Evolutionary conservation across 2,113 vertebrate species (phyloP).

Genomic region (Microcebus ravelobensis): DNA sequence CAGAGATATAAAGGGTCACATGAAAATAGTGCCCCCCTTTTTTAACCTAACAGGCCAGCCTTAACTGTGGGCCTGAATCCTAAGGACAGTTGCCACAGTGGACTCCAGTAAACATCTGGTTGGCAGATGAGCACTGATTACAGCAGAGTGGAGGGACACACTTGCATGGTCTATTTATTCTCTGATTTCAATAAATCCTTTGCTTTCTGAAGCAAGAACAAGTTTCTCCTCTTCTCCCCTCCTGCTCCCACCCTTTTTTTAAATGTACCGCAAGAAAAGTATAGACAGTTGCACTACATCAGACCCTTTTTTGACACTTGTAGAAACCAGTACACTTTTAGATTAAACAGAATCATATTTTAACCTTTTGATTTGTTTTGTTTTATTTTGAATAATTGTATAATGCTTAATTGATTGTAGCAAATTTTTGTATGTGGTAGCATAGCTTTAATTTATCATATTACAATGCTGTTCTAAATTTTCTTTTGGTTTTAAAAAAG

Average conservation of each 20-base stretch:
- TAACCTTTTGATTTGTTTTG: conserved; percentile 50
- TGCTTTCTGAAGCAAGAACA: conserved; percentile 54
- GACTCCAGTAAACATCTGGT: neutral
- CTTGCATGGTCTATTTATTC: neutral
- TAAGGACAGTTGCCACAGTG: conserved; percentile 1
- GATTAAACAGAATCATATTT: conserved; percentile 65
- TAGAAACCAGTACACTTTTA: conserved; percentile 66
- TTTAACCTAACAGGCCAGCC: conserved; percentile 31
- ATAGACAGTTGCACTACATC: conserved; percentile 78
- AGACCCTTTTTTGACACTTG: conserved; percentile 74
- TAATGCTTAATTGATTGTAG: conserved; percentile 78
- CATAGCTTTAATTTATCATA: conserved; percentile 82
- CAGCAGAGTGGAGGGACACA: neutral
- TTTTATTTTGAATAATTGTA: conserved; percentile 64
- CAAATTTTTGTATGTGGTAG: conserved; percentile 80
- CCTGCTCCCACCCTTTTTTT: neutral
- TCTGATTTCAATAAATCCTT: neutral
- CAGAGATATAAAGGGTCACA: neutral
- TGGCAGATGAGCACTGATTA: neutral
- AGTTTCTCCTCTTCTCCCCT: neutral
- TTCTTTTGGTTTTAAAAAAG: conserved; percentile 72
- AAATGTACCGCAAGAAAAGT: conserved; percentile 26
- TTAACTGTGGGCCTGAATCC: neutral
- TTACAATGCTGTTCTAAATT: conserved; percentile 72
- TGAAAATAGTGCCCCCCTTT: conserved; percentile 11